Evolutionary conservation across 2,888 invertebrate species (phyloP).

Genomic region (Notodonta dromedarius): DNA sequence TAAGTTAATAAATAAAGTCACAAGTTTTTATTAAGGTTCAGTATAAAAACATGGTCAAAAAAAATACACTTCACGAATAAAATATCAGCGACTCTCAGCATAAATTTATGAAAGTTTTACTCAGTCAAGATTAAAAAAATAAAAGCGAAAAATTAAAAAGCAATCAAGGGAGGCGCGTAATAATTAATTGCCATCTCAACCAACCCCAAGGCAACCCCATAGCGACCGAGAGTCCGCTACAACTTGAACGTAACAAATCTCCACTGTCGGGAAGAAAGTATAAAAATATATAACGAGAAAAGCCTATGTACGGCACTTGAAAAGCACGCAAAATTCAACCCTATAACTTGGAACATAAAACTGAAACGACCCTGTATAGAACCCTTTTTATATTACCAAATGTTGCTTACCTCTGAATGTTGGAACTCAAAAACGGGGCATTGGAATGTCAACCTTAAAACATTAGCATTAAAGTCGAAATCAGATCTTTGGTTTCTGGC

Average conservation of each 20-base stretch:
- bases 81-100: no score
- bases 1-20: no score
- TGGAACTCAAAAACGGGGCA: background rate
- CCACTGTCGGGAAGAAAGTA: slow-evolving; percentile 66
- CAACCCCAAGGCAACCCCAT: slow-evolving; percentile 27
- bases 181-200: slow-evolving; percentile 41
- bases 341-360: slow-evolving; percentile 24
- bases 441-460: slow-evolving; percentile 10
- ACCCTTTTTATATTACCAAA: slow-evolving; percentile 41
- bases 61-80: no score
- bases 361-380: slow-evolving; percentile 31
- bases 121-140: background rate
- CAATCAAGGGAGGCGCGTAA: slow-evolving; percentile 39
- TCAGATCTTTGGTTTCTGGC: slow-evolving; percentile 8
- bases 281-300: slow-evolving; percentile 62
- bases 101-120: no score
- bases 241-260: slow-evolving; percentile 70
- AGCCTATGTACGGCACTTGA: slow-evolving; percentile 49
- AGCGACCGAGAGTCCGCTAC: slow-evolving; percentile 57
- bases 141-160: slow-evolving; percentile 37
- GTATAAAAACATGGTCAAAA: no score
- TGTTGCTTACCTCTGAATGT: slow-evolving; percentile 3
- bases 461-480: background rate
- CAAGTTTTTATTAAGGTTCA: no score
- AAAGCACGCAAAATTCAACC: slow-evolving; percentile 41